A percentile compares a stretch with the other conserved stretches of the same genome.
Evolutionary conservation across 2,888 invertebrate species (phyloP).

Genomic region (Caenorhabditis sp.): DNA sequence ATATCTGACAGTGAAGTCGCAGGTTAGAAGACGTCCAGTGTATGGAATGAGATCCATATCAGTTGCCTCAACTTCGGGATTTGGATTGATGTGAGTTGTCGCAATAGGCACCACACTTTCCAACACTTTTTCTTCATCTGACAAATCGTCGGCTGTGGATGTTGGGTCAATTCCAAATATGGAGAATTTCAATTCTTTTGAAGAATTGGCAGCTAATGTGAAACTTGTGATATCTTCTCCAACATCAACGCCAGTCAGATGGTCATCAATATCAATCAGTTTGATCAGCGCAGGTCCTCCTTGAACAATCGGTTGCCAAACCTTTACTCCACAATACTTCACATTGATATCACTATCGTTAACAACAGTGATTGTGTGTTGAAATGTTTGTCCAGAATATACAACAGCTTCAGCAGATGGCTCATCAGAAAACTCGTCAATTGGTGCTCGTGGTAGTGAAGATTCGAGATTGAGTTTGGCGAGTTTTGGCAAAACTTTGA

Average conservation of each 20-base stretch:
- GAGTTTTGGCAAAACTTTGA: conserved; percentile 46
- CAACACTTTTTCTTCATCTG: conserved; percentile 45
- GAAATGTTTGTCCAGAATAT: conserved; percentile 68
- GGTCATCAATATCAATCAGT: conserved; percentile 25
- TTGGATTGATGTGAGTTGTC: conserved; percentile 30
- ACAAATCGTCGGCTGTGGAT: conserved; percentile 59
- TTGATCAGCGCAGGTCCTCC: conserved; percentile 64
- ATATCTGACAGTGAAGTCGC: conserved; percentile 63
- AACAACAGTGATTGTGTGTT: conserved; percentile 58
- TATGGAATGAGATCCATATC: conserved; percentile 68
- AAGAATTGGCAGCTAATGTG: conserved; percentile 46
- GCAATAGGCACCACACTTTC: conserved; percentile 50
- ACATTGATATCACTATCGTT: conserved; percentile 60
- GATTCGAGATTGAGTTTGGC: conserved; percentile 45
- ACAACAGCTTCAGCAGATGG: conserved; percentile 63
- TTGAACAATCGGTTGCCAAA: conserved; percentile 49
- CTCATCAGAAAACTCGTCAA: conserved; percentile 59
- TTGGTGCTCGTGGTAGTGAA: conserved; percentile 63
- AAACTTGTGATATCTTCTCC: conserved; percentile 26
- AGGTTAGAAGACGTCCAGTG: conserved; percentile 64
- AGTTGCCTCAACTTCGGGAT: conserved; percentile 27
- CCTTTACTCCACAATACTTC: conserved; percentile 47
- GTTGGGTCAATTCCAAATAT: conserved; percentile 70
- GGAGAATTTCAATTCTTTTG: conserved; percentile 54
- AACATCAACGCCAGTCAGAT: conserved; percentile 13